Evolutionary conservation across 2,113 vertebrate species (phyloP), one percentile per base, ranked within the genome.

Genomic region (Centropristis striata): DNA sequence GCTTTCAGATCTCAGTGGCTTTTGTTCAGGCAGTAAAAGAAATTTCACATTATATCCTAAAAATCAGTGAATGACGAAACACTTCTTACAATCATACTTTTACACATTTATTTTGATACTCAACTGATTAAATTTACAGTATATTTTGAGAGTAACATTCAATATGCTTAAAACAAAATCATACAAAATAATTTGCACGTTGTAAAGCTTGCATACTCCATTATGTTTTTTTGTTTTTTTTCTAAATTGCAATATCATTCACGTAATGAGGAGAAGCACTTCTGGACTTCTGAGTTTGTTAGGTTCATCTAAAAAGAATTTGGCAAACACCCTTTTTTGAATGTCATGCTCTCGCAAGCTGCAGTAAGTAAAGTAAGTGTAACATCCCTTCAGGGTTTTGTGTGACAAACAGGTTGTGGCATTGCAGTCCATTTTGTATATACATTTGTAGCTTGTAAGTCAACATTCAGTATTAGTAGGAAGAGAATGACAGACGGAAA

Each of bases 271-370:
- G 9, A 81, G 59, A 78, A 84, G 67, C 67, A 83, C 67, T 83
- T 81, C 41, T 12, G 83, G 60, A 71, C 50, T 54, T 90, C 42
- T 49, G 44, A 42, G 14, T 85, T 76, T 51, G 21, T 73, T 85
- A 55, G 25, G 47, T 83, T 81, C 60, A 42, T 81, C 63, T 27
- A 80, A 83, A 78, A 86, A 65, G 57, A 85, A 89, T 63, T 83
- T 74, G 42, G 69, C 83, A 78, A 86, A 88, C 74, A 81, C 78
- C 78, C 68, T 75, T 67, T 80, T 78, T 80, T 85, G 44, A 78
- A 83, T 50, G 73, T 82, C 93, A 95, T 95, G 92, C 93, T 89
- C 53, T 87, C 89, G 81, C 80, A 93, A 85, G 84, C 77, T 83
- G 85, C 77, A 80, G 49, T 83, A 60, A 75, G 41, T 72, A 15